phyloP scores from a whole-genome alignment of 2,113 vertebrate genomes.

The Chlorocebus sabaeus region DNA sequence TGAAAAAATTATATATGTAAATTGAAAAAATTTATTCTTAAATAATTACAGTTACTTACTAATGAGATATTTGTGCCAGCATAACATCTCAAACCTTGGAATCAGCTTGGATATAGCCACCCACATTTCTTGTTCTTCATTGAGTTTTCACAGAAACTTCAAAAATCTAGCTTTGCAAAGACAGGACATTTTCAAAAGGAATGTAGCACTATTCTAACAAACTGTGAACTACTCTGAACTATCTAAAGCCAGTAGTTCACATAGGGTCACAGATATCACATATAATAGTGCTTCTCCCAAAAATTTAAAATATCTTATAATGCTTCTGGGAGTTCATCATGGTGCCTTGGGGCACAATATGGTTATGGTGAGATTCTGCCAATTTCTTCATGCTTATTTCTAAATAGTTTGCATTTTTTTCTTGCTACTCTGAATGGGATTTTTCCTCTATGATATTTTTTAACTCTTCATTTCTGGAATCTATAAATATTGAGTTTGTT shows the following conservation, averaged over 20 bases:
- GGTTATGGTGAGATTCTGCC: not conserved
- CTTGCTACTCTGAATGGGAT: not conserved
- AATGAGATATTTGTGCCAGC: not conserved
- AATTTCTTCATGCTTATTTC: not conserved
- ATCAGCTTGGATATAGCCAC: not conserved
- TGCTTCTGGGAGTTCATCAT: not conserved
- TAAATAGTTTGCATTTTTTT: conserved; percentile 44
- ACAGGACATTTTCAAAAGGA: not conserved
- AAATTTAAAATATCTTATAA: not conserved
- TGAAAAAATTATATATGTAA: not conserved
- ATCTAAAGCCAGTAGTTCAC: conserved; percentile 1
- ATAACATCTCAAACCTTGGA: not conserved
- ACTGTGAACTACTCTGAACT: not conserved
- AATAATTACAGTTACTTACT: conserved; percentile 34
- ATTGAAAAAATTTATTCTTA: not conserved
- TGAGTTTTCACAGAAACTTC: conserved; percentile 7
- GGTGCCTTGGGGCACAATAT: not conserved
- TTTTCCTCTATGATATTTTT: not conserved
- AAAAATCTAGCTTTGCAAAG: conserved; percentile 33
- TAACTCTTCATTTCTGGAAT: not conserved
- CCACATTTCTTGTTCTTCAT: not conserved
- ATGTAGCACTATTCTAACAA: not conserved
- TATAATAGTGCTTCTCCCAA: conserved; percentile 1
- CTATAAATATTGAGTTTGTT: conserved; percentile 33
- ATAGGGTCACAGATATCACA: not conserved